Percentiles rank a stretch among this genome's conserved stretches.
phyloP scores from a whole-genome alignment of 1,140 invertebrate genomes.

The Drosophila nikananu region DNA sequence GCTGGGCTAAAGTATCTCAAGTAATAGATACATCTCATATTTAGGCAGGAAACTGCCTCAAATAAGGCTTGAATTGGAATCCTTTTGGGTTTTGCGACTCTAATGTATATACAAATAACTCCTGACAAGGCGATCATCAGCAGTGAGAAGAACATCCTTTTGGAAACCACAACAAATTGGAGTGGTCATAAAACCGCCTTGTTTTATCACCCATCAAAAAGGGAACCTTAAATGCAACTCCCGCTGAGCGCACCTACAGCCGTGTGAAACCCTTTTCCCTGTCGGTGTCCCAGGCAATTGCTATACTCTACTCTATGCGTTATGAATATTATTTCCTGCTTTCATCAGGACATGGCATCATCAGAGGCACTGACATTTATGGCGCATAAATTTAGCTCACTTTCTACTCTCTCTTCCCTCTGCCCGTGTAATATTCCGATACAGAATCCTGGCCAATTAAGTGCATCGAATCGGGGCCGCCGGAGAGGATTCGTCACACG shows the following conservation, averaged over 20 bases:
- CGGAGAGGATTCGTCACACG: slow-evolving; percentile 62
- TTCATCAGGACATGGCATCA: slow-evolving; percentile 18
- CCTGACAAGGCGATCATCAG: not conserved
- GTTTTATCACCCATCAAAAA: not conserved
- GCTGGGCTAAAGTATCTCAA: not conserved
- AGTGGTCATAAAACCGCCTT: slow-evolving; percentile 22
- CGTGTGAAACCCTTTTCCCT: slow-evolving; percentile 23
- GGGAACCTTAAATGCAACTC: not conserved
- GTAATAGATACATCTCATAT: not conserved
- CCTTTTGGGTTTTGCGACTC: not conserved
- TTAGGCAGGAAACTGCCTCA: not conserved
- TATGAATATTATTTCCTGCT: slow-evolving; percentile 5
- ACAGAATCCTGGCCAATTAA: slow-evolving; percentile 61
- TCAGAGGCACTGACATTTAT: slow-evolving; percentile 70
- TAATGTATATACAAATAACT: not conserved
- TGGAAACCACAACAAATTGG: slow-evolving; percentile 28
- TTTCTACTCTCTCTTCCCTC: slow-evolving; percentile 52
- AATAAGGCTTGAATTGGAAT: not conserved
- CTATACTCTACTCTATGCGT: not conserved
- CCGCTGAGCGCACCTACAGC: slow-evolving; percentile 44
- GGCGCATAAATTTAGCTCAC: slow-evolving; percentile 73
- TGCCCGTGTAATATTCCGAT: not conserved
- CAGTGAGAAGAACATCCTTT: not conserved
- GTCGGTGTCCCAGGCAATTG: not conserved
- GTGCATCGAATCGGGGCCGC: slow-evolving; percentile 67